Evolutionary conservation across 2,797 vertebrate genomes (phyloP).

Genomic region (Catamblyrhynchus diadema): DNA sequence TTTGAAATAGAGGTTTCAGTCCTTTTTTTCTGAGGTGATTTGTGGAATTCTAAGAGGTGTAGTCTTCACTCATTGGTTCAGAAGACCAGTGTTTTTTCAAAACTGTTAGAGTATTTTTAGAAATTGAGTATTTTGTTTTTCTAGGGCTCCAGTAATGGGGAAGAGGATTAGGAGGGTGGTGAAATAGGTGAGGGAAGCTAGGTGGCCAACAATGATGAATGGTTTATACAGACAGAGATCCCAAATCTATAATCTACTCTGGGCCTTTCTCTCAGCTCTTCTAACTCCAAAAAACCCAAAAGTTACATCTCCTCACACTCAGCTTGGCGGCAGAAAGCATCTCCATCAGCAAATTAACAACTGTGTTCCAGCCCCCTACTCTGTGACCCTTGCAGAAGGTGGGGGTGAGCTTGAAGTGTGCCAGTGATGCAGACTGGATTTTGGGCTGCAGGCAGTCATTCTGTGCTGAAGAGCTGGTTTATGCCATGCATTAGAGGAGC

Average conservation of each 20-base stretch:
- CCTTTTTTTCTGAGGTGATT: background rate
- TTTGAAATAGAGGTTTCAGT: background rate
- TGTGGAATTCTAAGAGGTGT: background rate
- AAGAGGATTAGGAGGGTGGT: fast-evolving
- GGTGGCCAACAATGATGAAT: background rate
- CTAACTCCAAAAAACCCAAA: background rate
- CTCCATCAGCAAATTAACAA: background rate
- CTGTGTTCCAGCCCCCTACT: background rate
- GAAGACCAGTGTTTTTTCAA: background rate
- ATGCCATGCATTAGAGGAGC: background rate
- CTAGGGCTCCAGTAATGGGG: fast-evolving
- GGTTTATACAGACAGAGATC: background rate
- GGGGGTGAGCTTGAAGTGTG: background rate
- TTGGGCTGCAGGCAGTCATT: background rate
- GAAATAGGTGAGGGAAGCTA: slow-evolving; percentile 32
- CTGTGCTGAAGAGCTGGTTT: background rate
- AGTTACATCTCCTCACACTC: background rate
- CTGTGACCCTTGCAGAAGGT: background rate
- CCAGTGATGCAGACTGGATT: background rate
- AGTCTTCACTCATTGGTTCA: background rate
- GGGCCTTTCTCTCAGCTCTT: background rate
- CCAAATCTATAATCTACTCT: background rate
- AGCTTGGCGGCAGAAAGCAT: background rate
- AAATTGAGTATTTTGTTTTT: slow-evolving; percentile 18
- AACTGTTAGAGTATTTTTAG: background rate